A percentile compares a stretch with the other conserved stretches of the same genome.
Evolutionary conservation across 2,113 vertebrate genomes (phyloP).

Genomic region (Gambusia affinis): DNA sequence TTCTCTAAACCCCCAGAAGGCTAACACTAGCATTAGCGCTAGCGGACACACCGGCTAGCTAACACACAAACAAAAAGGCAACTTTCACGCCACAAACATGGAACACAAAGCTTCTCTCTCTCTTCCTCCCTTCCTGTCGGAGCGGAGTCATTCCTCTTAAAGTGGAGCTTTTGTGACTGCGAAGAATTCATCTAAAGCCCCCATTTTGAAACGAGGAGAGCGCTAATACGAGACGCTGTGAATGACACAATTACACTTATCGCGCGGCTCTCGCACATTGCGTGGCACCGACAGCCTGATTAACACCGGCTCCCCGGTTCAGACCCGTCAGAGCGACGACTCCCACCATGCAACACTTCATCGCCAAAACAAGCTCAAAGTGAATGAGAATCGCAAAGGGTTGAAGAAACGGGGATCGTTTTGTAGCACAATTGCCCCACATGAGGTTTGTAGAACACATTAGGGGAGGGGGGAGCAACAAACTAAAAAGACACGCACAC

Average conservation of each 20-base stretch:
- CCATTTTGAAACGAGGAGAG: constrained; percentile 48
- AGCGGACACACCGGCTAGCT: constrained; percentile 6
- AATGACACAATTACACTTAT: constrained; percentile 56
- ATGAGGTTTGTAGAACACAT: constrained; percentile 37
- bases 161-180: constrained; percentile 61
- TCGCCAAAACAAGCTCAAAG: constrained; percentile 56
- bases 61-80: not conserved
- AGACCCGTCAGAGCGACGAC: constrained; percentile 47
- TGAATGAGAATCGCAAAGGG: constrained; percentile 50
- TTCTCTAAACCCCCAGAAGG: constrained; percentile 36
- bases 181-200: constrained; percentile 54
- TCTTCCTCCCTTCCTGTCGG: constrained; percentile 23
- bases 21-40: not conserved
- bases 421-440: constrained; percentile 43
- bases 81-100: constrained; percentile 12
- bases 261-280: constrained; percentile 18
- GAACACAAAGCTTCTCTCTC: not conserved
- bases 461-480: not conserved
- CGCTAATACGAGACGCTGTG: constrained; percentile 51
- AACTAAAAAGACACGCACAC: not conserved
- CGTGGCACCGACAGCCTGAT: constrained; percentile 13
- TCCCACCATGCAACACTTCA: constrained; percentile 41
- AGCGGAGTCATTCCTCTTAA: constrained; percentile 45
- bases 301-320: constrained; percentile 38
- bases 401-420: constrained; percentile 38